phyloP scores from a whole-genome alignment of 1,140 invertebrate species.

The Drosophila sproati region DNA sequence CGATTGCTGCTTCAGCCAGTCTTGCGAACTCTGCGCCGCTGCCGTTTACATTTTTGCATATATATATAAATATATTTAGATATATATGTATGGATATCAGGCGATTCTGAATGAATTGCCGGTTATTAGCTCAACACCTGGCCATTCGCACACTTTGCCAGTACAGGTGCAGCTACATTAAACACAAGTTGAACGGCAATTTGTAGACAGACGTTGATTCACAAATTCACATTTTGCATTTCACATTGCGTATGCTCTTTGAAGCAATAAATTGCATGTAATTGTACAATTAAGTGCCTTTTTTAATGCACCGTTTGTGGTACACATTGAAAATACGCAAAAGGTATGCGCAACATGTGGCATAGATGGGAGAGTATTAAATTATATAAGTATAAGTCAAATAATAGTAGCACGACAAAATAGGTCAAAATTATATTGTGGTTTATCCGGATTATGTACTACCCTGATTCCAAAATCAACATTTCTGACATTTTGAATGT shows the following conservation, averaged over 20 bases:
- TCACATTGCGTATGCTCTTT: conserved; percentile 69
- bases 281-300: conserved; percentile 70
- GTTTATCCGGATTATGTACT: too few relatives aligned
- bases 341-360: conserved; percentile 11
- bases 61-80: too few relatives aligned
- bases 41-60: conserved; percentile 46
- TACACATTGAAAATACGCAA: neutral
- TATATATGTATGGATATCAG: too few relatives aligned
- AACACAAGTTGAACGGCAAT: conserved; percentile 27
- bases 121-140: conserved; percentile 16
- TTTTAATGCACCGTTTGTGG: conserved; percentile 4
- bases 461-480: too few relatives aligned
- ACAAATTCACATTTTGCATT: conserved; percentile 56
- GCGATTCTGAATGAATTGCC: conserved; percentile 4
- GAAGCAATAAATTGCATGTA: conserved; percentile 62
- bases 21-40: conserved; percentile 8
- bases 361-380: neutral
- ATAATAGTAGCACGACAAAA: too few relatives aligned
- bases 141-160: neutral
- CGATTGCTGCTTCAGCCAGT: conserved; percentile 40
- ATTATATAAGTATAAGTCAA: too few relatives aligned
- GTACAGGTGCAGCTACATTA: conserved; percentile 7
- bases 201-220: conserved; percentile 25
- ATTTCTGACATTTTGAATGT: too few relatives aligned
- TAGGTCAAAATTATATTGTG: too few relatives aligned